Evolutionary conservation across 1,140 invertebrate genomes (phyloP), one percentile per base, ranked within the genome.

Genomic region (Lamellibrachia luymesi): DNA sequence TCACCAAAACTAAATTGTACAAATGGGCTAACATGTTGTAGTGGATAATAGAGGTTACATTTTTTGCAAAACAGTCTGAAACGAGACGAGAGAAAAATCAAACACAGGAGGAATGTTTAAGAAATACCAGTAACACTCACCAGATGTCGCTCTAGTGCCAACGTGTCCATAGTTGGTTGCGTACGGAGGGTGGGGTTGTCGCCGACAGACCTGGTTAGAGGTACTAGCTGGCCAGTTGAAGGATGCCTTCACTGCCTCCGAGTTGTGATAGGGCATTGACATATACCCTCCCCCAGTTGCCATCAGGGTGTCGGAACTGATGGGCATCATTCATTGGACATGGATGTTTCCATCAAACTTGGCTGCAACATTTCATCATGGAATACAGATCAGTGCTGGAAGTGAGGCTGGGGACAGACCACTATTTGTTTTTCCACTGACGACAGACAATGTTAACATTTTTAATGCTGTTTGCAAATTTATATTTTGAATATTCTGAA

Each of bases 271-370:
- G 64, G 64, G 64, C 64, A 80, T 80, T 17, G 64, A 80, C 64
- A 17, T 80, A 22, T 80, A 80, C 1, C 64, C 64, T 80, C 64
- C 64, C 64, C 64, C 64, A 80, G 64, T 80, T 22, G 64, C 64
- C 64, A 80, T 80, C 64, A 80, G 64, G 64, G 64, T 80, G 64
- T 80, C 64, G 64, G 64, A 80, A 80, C 64, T 80, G 64, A 80
- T 80, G 13, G 64, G 64, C 64, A 80, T 80, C 64, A 22, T 80
- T 80, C 64, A 80, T 80, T 22, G 25, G 64, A 22, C 64, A 56
- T 6, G 6, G 52, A 56, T 80, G 13, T 80, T 1, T 80, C 8
- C 2, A 22, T 80, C 64, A 80, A 80, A 80, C 64, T 80, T 22
- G 2, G 64, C 64, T 80, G 64, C 64, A 80, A 80, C 13, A 80